Base-by-base conservation (phyloP, 2,888 invertebrate genomes). In the Lymantria monacha region DNA sequence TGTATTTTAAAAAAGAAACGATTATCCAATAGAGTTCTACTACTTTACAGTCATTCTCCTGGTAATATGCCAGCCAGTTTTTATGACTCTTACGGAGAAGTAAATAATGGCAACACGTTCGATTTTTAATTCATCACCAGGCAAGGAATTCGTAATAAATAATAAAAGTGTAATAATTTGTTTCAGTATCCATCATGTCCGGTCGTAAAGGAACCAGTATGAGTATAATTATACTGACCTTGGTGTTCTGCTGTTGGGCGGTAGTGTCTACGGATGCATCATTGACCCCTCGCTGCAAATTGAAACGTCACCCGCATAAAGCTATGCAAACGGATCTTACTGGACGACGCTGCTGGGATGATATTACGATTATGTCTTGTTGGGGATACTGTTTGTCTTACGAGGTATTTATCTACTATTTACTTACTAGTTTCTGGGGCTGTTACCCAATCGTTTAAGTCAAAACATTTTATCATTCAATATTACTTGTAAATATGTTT, bases 341-440 rank as follows among this genome's bases (percentile, higher is more conserved):
- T 47, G 96, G 96, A 0, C 92, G 94, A 14, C 92, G 94, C 47
- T 97, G 97, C 77, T 96, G 95, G 95, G 97, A 95, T 66, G 92
- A 93, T 49, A 93, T 97, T 1, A 94, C 94, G 49, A 96, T 96
- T 8, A 93, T 94, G 86, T 95, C 96, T 0, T 97, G 97, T 74
- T 96, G 96, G 95, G 97, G 97, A 44, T 93, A 96, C 47, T 97
- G 97, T 72, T 94, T 96, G 73, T 96, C 97, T 0, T 95, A 95
- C 74, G 97, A 97, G 93, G 97, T 96, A 55, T 3, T 44, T 14
- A 38, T 8, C 15, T 13, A 11, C 30, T 5, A 38, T n/a, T 33
- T 22, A 45, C 9, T 22, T 30, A 43, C 12, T n/a, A 30, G 15
- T 30, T 42, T 22, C 9, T 41, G 15, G 22, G 2, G 22, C n/a